Base-by-base conservation (phyloP, 2,888 invertebrate species). In the Amorpha juglandis region DNA sequence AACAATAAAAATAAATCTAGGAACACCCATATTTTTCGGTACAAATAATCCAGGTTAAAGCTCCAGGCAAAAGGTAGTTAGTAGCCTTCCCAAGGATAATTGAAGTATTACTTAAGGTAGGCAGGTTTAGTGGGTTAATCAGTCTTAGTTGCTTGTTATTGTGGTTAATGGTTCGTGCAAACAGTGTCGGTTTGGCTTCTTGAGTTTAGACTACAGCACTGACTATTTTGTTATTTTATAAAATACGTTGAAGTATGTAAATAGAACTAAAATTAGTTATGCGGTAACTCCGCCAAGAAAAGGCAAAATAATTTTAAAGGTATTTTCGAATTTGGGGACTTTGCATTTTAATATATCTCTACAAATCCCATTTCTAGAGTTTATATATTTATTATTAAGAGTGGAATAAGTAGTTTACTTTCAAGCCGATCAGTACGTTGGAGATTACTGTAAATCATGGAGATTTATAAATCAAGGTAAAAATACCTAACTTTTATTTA, bases 91-190 rank as follows among this genome's bases (percentile, higher is more conserved):
- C 38, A 8, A 50, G 65, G 63, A 69, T 75, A 74, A 74, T 76
- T 76, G 69, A 70, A 74, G 74, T 74, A 73, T 71, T 76, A 74
- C 71, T 81, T 78, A 73, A 71, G 74, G 81, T 75, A 79, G 77
- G 71, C 71, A 73, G 76, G 75, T 78, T 73, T 70, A 80, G 78
- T 74, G 78, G 80, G 77, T 79, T 83, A 84, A 84, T 83, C 79
- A 82, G 78, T 76, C 75, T 77, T 76, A 73, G 76, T 75, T 79
- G 79, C 78, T 72, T 80, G 77, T 81, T 84, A 78, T 81, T 77
- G 80, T 75, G 77, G 73, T 76, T 82, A 83, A 82, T 79, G 79
- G 80, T 75, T 77, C 75, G 76, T 71, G 75, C 73, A 82, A 80
- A 81, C 78, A 76, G 78, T 70, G 76, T 65, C 63, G 75, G 68